Evolutionary conservation across 2,797 vertebrate genomes (phyloP), one percentile per base, ranked within the genome.

Genomic region (Falco rusticolus): DNA sequence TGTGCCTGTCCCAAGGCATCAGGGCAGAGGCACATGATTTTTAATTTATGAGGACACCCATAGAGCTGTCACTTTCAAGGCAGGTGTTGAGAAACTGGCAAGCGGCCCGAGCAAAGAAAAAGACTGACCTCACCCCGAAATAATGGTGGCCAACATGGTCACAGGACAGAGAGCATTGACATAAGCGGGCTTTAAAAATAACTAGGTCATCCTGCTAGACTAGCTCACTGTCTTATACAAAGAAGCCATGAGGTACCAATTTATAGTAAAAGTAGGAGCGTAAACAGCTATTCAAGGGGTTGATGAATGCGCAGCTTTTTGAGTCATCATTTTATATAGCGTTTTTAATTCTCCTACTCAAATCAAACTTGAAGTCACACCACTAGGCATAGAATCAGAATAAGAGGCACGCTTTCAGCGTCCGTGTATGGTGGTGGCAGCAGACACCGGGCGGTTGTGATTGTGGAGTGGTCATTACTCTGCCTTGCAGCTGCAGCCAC

Each of bases 41-140:
- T 91, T 99, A 99, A 99, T 99, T 99, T 99, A 99, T 99, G 99
- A 98, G 98, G 98, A 98, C 98, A 98, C 98, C 98, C 99, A 98
- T 98, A 98, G 99, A 99, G 99, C 99, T 99, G 99, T 99, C 99
- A 99, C 98, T 98, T 98, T 98, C 97, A 98, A 98, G 99, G 99
- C 99, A 99, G 99, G 99, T 99, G 99, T 98, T 95, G 97, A 98
- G 98, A 98, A 99, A 98, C 97, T 98, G 98, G 98, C 98, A 96
- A 97, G 93, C 90, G 45, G 98, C 98, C 98, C 81, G 94, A 97
- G 98, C 97, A 98, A 98, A 98, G 98, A 99, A 99, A 98, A 98
- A 98, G 98, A 97, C 98, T 99, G 99, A 99, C 98, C 99, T 99
- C 99, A 99, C 98, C 97, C 95, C 33, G 95, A 98, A 99, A 98